Evolutionary conservation across 2,113 vertebrate species (phyloP).

Genomic region (Gavia stellata): DNA sequence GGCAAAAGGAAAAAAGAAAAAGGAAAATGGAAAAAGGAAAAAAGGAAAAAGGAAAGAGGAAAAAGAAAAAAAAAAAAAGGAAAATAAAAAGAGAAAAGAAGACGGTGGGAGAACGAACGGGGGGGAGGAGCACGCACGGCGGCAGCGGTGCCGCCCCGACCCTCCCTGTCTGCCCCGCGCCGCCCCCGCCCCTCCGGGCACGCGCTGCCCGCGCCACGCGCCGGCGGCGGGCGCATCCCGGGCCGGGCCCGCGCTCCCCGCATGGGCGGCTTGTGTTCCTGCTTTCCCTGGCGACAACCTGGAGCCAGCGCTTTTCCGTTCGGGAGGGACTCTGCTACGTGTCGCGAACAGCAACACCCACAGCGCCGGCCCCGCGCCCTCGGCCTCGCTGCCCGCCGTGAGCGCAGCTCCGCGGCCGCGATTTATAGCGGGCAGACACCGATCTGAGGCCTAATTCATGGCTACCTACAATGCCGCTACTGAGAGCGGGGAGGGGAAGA

Average conservation of each 20-base stretch:
- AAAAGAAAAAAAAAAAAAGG: not conserved
- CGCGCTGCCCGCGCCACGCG: not conserved
- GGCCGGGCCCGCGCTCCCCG: slow-evolving; percentile 51
- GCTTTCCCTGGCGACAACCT: slow-evolving; percentile 69
- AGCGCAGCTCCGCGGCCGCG: slow-evolving; percentile 39
- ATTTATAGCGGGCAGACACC: slow-evolving; percentile 55
- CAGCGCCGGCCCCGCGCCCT: slow-evolving; percentile 44
- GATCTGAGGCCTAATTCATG: slow-evolving; percentile 61
- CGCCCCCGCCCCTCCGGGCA: not conserved
- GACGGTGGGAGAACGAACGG: too few species aligned
- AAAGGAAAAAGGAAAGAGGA: not conserved
- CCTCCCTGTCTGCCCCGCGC: too few species aligned
- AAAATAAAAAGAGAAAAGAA: too few species aligned
- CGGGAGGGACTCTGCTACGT: slow-evolving; percentile 42
- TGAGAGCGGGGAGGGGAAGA: not conserved
- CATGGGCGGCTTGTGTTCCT: slow-evolving; percentile 67
- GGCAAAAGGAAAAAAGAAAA: not conserved
- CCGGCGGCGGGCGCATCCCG: not conserved
- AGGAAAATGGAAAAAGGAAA: too few species aligned
- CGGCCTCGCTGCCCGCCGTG: slow-evolving; percentile 43
- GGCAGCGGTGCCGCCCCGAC: too few species aligned
- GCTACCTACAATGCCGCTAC: slow-evolving; percentile 62
- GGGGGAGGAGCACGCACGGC: too few species aligned
- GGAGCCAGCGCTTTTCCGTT: slow-evolving; percentile 73
- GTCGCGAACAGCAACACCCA: slow-evolving; percentile 69